A percentile compares a stretch with the other conserved stretches of the same genome.
Evolutionary conservation across 1,140 invertebrate genomes (phyloP).

Genomic region (Polyergus mexicanus): DNA sequence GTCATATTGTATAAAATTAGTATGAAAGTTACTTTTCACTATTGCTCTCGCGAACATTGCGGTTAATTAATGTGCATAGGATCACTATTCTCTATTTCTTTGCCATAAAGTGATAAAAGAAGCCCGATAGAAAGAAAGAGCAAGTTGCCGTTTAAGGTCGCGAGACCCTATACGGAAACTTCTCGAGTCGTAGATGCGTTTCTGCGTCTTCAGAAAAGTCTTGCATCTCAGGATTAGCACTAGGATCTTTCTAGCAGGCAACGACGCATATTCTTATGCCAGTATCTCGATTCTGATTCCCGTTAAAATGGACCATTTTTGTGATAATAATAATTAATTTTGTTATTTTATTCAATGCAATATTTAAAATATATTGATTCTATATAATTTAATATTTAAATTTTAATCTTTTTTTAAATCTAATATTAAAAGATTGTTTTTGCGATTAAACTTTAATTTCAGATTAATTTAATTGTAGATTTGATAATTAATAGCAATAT

Average conservation of each 20-base stretch:
- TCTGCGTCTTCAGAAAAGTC: constrained; percentile 18
- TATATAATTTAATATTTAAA: constrained; percentile 12
- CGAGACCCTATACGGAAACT: constrained; percentile 65
- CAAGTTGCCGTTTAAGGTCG: constrained; percentile 79
- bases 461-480: no score
- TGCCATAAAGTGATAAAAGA: constrained; percentile 53
- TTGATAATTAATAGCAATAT: no score
- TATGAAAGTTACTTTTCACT: constrained; percentile 43
- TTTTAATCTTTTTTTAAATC: background rate
- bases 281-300: background rate
- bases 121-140: background rate
- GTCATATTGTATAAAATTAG: constrained; percentile 40
- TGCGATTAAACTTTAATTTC: no score
- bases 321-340: no score
- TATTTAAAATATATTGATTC: background rate
- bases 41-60: background rate
- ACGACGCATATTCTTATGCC: background rate
- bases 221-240: constrained; percentile 16
- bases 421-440: no score
- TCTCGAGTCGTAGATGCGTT: constrained; percentile 29
- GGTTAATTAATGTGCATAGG: background rate
- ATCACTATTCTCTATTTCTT: constrained; percentile 52
- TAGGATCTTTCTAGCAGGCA: background rate
- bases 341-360: background rate
- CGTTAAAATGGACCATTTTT: background rate